Conservation (phyloP, 2,797 vertebrate genomes). For the Sebastolobus alascanus region DNA sequence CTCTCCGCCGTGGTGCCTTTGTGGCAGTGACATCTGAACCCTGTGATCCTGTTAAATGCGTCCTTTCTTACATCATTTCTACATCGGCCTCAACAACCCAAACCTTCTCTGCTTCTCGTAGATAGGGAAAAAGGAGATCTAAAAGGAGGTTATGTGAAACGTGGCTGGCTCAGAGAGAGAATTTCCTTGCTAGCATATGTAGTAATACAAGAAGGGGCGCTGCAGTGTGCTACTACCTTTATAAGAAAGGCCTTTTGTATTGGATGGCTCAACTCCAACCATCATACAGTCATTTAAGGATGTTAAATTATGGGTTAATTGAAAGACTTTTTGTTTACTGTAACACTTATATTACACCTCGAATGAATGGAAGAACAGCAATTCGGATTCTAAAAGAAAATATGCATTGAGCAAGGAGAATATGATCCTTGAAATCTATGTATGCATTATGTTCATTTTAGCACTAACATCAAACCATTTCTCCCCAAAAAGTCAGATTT, state of each 20-base stretch:
- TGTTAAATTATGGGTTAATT: slow-evolving; percentile 1
- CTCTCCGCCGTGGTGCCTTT: slow-evolving; percentile 65
- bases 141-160: slow-evolving; percentile 39
- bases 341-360: not conserved
- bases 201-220: slow-evolving; percentile 11
- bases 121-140: slow-evolving; percentile 34
- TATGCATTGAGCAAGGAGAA: not conserved
- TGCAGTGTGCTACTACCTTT: not conserved
- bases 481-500: not conserved
- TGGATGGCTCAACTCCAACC: slow-evolving; percentile 5
- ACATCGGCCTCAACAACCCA: slow-evolving; percentile 52
- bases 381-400: not conserved
- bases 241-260: slow-evolving; percentile 29
- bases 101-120: slow-evolving; percentile 48
- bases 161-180: slow-evolving; percentile 27
- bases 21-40: slow-evolving; percentile 84
- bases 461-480: not conserved
- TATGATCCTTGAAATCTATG: not conserved
- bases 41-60: slow-evolving; percentile 68
- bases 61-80: slow-evolving; percentile 76
- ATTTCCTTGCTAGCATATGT: slow-evolving; percentile 27
- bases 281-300: slow-evolving; percentile 46
- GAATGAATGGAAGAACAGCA: not conserved
- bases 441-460: slow-evolving; percentile 1
- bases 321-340: not conserved